These are phyloP conservation scores for Ametastegia equiseti DNA, from an alignment of 2,888 invertebrate genomes.

Conservation along the genomic window DNA sequence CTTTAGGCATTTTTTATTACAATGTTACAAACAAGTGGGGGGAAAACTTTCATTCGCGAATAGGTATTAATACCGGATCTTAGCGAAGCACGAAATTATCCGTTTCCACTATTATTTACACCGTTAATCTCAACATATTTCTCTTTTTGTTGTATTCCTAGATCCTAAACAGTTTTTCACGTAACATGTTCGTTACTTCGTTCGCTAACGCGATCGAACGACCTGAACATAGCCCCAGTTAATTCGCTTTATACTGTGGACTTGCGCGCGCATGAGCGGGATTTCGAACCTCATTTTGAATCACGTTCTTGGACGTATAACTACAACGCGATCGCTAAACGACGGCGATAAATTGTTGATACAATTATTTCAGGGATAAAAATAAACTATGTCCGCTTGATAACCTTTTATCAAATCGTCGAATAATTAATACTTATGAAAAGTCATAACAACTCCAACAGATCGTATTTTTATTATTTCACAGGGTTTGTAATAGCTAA, in stretches of 20 bases:
- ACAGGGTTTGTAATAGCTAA: background rate
- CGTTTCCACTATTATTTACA: background rate
- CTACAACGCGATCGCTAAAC: background rate
- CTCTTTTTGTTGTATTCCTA: background rate
- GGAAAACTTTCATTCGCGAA: background rate
- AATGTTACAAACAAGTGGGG: background rate
- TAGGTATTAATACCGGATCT: background rate
- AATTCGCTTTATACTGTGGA: background rate
- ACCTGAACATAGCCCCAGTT: background rate
- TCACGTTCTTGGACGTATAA: too few species aligned
- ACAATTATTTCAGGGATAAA: background rate
- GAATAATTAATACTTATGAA: too few species aligned
- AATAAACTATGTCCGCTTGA: background rate
- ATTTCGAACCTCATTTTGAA: too few species aligned
- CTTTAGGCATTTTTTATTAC: background rate
- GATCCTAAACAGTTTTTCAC: background rate
- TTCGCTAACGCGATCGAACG: slow-evolving; percentile 1
- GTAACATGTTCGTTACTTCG: background rate
- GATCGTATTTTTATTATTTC: too few species aligned
- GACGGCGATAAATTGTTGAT: background rate
- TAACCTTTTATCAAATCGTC: background rate
- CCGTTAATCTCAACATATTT: background rate
- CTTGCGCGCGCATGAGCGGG: slow-evolving; percentile 14
- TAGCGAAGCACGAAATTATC: background rate
- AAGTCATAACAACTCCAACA: too few species aligned